Conservation (phyloP, 2,113 vertebrate species). For the Natator depressus region DNA sequence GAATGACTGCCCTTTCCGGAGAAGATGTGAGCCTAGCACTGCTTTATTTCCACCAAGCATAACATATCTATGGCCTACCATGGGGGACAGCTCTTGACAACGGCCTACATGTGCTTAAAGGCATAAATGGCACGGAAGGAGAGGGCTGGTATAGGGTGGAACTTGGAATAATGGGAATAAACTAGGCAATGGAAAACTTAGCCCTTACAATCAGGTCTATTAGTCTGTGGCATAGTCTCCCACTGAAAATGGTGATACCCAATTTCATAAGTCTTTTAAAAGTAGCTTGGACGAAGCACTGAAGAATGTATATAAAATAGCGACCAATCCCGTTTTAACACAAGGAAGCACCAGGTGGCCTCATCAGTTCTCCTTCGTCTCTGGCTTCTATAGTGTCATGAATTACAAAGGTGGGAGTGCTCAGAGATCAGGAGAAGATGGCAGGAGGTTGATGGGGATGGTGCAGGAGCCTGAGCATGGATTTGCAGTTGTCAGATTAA, state of each 20-base stretch:
- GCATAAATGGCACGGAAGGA: neutral
- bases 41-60: neutral
- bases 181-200: neutral
- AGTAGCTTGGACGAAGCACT: neutral
- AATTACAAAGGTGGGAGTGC: neutral
- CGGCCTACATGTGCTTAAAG: neutral
- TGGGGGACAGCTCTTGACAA: neutral
- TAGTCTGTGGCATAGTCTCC: neutral
- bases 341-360: neutral
- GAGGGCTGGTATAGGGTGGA: neutral
- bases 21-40: slow-evolving; percentile 22
- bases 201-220: neutral
- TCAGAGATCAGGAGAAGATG: neutral
- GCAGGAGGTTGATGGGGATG: neutral
- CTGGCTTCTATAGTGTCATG: neutral
- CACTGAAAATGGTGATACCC: neutral
- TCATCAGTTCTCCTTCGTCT: neutral
- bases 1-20: slow-evolving; percentile 36
- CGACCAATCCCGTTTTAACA: neutral
- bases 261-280: slow-evolving; percentile 11
- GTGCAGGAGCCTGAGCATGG: neutral
- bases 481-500: neutral
- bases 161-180: neutral
- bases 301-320: neutral
- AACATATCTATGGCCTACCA: neutral